Base-by-base conservation (phyloP, 2,113 vertebrate species). In the Rallus limicola region DNA sequence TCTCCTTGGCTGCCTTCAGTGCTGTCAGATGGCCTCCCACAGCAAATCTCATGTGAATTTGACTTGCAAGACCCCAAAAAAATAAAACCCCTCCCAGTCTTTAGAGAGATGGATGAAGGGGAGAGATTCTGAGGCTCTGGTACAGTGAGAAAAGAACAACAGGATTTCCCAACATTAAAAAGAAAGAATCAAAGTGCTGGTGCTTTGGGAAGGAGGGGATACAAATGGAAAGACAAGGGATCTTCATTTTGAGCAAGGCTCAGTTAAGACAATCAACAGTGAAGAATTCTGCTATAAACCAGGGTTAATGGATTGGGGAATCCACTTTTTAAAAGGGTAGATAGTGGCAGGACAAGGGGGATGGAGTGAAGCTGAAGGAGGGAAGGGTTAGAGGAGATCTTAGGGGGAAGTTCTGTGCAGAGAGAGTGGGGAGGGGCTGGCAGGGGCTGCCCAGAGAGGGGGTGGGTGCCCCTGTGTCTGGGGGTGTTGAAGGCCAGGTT, bases 21-120 rank as follows among this genome's bases (percentile, higher is more conserved):
- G 5, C 80, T 78, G 80, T 86, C 65, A 69, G 85, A 44, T 63
- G 80, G 76, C 90, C 84, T 87, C 90, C 90, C 72, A 69, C 67
- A 79, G 69, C 63, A n/a, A 68, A 74, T 53, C 67, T 87, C 74
- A 31, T 5, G 50, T 58, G 64, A 16, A 72, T 92, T 59, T 59
- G 53, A 88, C 29, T 72, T 26, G 31, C 31, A 70, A 77, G 90
- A 42, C 60, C 81, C 86, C 75, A 68, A 70, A 64, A 72, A 25
- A n/a, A n/a, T n/a, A n/a, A n/a, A n/a, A n/a, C n/a, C n/a, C 36
- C 16, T 40, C 60, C 0, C 0, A 1, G 10, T 10, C 53, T 88
- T 63, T 1, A 2, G 67, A 71, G 86, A 42, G n/a, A 11, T 4
- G 26, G 88, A 50, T 86, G 69, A 68, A 89, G 15, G 83, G 83